Base-by-base conservation (phyloP, 2,113 vertebrate species). In the Girardinichthys multiradiatus region DNA sequence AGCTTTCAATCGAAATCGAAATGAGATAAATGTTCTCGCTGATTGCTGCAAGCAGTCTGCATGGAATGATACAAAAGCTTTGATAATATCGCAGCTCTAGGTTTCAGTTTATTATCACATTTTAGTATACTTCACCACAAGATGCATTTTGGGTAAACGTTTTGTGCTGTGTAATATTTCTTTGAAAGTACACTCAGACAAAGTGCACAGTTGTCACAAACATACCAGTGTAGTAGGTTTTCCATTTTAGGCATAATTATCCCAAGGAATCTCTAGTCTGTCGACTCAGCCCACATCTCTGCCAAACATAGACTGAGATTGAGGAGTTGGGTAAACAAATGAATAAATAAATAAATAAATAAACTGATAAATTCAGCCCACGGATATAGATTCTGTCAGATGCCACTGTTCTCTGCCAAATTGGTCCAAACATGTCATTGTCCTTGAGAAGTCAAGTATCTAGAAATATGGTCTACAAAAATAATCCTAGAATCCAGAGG, bases 361-460 rank as follows among this genome's bases (percentile, higher is more conserved):
- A 26, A 27, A 54, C 24, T 68, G 28, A 77, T 21, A 75, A 72
- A 79, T 51, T 63, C 27, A 2, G 69, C 72, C 72, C 66, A 42
- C 2, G 10, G 31, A 28, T 72, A 76, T 76, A 82, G 72, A 82
- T 31, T 48, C 75, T 83, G 87, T 81, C 85, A 77, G 66, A 58
- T 31, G 29, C 71, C 35, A 0, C 1, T 70, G 45, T 37, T 29
- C 73, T 72, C 45, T 67, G 37, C 64, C 4, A 84, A 86, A 90
- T 87, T 84, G 74, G 79, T 35, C 71, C 48, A 63, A 69, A 58
- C 69, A 80, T 69, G 70, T 74, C 81, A 78, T 68, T n/a, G n/a
- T n/a, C n/a, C n/a, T n/a, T n/a, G n/a, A n/a, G n/a, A 54, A 63
- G 57, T 24, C 42, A 66, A 79, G 48, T 65, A 15, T 3, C 26